Evolutionary conservation across 2,113 vertebrate species (phyloP), one percentile per base, ranked within the genome.

Genomic region (Chunga burmeisteri): DNA sequence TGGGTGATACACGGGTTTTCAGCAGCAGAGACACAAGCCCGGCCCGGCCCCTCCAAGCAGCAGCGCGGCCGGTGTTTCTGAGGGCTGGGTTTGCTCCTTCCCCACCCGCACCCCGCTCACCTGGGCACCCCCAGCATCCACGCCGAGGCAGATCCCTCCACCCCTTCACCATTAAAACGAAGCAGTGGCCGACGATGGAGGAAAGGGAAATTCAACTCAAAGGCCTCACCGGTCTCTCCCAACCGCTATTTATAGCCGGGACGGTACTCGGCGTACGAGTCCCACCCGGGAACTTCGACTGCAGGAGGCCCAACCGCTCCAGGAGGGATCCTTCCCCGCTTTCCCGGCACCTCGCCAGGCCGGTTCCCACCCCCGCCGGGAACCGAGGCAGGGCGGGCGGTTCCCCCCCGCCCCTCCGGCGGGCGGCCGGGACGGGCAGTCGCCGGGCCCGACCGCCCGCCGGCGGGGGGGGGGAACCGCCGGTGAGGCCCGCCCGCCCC

Each of bases 221-320:
- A 86, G 50, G 32, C 56, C 32, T 29, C 25, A 22, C 23, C 11
- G 50, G 70, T 42, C 61, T 90, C 61, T 85, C 52, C 65, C 58
- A 49, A 74, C 86, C 86, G 71, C 91, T 92, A 92, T 92, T 95
- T 95, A 92, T 80, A 94, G 89, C 47, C 66, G 75, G 96, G 91
- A 88, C 89, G 50, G 52, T 58, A 90, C 81, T 87, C 17, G 55
- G 74, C 49, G 68, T 55, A 42, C 62, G 55, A 81, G 86, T 92
- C 85, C 94, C 79, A 49, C 78, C 94, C 93, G 92, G 91, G 80
- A 90, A 88, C 93, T 95, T 75, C 47, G 71, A 71, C 72, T n/a
- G 80, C 58, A 77, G 80, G 55, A 91, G 91, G 89, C 91, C 88
- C 66, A 74, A 44, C n/a, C 11, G 58, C 85, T 63, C 32, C 67